Evolutionary conservation across 1,140 invertebrate species (phyloP).

Genomic region (Cotesia vestalis): DNA sequence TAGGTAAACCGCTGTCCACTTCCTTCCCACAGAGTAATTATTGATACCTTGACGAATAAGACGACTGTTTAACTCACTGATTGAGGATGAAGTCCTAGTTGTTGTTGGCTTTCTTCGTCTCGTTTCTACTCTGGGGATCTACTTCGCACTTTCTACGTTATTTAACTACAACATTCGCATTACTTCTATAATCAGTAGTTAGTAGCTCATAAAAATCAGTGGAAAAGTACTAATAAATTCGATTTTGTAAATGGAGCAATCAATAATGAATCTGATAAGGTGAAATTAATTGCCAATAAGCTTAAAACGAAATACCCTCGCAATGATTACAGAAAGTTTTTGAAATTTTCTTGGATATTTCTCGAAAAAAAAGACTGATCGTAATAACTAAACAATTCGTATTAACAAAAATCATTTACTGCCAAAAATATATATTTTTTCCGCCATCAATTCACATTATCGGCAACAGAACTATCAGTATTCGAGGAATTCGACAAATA

Average conservation of each 20-base stretch:
- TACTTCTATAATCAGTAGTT: background rate
- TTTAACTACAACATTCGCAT: conserved; percentile 3
- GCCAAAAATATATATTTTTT: background rate
- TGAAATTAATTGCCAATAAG: background rate
- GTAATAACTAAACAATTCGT: conserved; percentile 1
- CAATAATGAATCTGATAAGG: background rate
- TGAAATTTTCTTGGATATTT: conserved; percentile 36
- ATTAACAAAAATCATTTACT: conserved; percentile 6
- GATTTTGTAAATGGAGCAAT: background rate
- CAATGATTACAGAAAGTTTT: conserved; percentile 37
- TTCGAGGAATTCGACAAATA: conserved; percentile 25
- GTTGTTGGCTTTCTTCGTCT: too few relatives aligned
- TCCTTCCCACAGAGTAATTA: too few relatives aligned
- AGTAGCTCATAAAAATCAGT: background rate
- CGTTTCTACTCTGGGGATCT: too few relatives aligned
- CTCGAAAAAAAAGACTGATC: conserved; percentile 22
- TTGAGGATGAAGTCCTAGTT: too few relatives aligned
- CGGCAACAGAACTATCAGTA: background rate
- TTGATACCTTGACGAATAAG: too few relatives aligned
- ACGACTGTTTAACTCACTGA: too few relatives aligned
- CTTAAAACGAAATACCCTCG: conserved; percentile 21
- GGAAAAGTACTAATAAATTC: background rate
- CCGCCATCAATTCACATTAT: conserved; percentile 21
- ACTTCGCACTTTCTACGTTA: too few relatives aligned
- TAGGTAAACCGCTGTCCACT: too few relatives aligned